A percentile compares a stretch with the other conserved stretches of the same genome.
These are phyloP conservation scores for Poecilia gillii DNA, from an alignment of 2,797 vertebrate genomes.

Conservation along the genomic window DNA sequence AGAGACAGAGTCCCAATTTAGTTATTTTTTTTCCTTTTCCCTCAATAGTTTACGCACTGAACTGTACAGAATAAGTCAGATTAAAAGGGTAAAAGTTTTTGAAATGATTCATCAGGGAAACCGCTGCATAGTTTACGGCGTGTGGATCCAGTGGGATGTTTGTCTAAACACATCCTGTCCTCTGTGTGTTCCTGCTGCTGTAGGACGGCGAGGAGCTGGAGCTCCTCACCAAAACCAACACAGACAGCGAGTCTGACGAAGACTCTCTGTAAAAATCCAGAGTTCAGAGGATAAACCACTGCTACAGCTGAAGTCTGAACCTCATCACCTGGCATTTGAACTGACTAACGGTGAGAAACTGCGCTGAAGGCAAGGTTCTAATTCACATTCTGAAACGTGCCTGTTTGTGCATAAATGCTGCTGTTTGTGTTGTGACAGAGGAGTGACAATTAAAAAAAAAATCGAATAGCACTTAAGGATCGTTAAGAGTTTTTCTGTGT, in stretches of 20 bases:
- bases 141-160: not conserved
- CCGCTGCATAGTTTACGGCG: not conserved
- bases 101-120: not conserved
- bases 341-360: not conserved
- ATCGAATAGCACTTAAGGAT: not conserved
- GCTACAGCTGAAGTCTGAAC: not conserved
- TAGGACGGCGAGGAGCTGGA: slow-evolving; percentile 96
- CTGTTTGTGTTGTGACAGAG: not conserved
- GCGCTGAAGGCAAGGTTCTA: not conserved
- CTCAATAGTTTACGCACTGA: not conserved
- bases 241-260: slow-evolving; percentile 93
- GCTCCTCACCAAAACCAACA: slow-evolving; percentile 87
- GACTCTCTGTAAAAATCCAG: slow-evolving; percentile 70
- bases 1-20: not conserved
- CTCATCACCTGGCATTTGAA: not conserved
- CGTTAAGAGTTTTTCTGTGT: not conserved
- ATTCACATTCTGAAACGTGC: slow-evolving; percentile 49
- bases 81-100: not conserved
- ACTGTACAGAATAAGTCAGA: not conserved
- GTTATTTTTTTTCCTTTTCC: not conserved
- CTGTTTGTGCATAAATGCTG: slow-evolving; percentile 35
- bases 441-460: not conserved
- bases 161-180: not conserved
- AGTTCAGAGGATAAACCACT: not conserved
- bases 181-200: slow-evolving; percentile 49